phyloP scores from a whole-genome alignment of 1,140 invertebrate genomes.

The Neodiprion virginianus region DNA sequence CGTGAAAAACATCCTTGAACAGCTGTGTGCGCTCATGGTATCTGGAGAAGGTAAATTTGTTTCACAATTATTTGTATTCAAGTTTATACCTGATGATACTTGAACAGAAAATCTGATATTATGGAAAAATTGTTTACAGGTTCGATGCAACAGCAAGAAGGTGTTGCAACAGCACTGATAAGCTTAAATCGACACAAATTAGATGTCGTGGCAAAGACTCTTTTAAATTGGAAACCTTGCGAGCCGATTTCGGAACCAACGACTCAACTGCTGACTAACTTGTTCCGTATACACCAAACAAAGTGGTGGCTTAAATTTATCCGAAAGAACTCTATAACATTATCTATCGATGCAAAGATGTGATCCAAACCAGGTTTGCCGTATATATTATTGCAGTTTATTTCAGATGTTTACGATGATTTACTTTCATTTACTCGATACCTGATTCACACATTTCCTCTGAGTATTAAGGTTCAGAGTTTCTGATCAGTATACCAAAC shows the following conservation, averaged over 20 bases:
- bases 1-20: constrained; percentile 41
- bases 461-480: too few relatives aligned
- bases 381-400: too few relatives aligned
- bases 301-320: constrained; percentile 36
- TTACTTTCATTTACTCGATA: too few relatives aligned
- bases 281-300: constrained; percentile 28
- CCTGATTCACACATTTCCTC: too few relatives aligned
- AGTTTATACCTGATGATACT: constrained; percentile 17
- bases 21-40: constrained; percentile 45
- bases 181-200: constrained; percentile 44
- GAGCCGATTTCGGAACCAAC: constrained; percentile 25
- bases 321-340: neutral
- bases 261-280: constrained; percentile 34
- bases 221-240: constrained; percentile 47
- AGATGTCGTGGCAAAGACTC: constrained; percentile 25
- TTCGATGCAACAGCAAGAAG: constrained; percentile 47
- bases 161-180: constrained; percentile 45
- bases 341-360: neutral
- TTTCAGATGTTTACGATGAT: too few relatives aligned
- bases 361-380: too few relatives aligned
- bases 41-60: constrained; percentile 38
- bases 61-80: constrained; percentile 9
- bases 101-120: neutral
- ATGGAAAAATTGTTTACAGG: constrained; percentile 26
- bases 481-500: too few relatives aligned